A percentile compares a stretch with the other conserved stretches of the same genome.
phyloP scores from a whole-genome alignment of 2,797 vertebrate genomes.

The Eutrigla gurnardus region DNA sequence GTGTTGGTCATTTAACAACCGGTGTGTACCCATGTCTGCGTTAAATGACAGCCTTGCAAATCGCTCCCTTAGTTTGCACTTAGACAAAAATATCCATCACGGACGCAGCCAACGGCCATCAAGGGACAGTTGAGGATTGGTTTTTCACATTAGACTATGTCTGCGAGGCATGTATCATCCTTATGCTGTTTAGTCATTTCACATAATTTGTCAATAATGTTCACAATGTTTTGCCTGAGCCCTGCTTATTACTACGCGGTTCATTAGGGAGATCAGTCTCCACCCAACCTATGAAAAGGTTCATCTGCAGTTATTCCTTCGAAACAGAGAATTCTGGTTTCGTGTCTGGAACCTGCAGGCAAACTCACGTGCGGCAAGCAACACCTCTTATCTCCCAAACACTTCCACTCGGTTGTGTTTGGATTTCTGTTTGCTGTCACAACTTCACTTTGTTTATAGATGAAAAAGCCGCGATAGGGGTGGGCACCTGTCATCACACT shows the following conservation, averaged over 20 bases:
- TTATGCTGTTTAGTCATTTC: background rate
- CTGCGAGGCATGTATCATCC: background rate
- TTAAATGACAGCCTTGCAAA: constrained; percentile 17
- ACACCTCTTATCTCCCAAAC: constrained; percentile 24
- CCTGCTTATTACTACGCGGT: background rate
- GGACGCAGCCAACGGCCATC: background rate
- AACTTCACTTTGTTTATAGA: constrained; percentile 71
- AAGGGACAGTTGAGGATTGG: background rate
- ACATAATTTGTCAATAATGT: constrained; percentile 1
- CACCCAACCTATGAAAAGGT: constrained; percentile 23
- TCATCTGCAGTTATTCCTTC: constrained; percentile 20
- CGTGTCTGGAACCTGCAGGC: constrained; percentile 50
- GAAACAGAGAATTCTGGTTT: constrained; percentile 65
- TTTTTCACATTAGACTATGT: constrained; percentile 1
- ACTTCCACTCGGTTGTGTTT: constrained; percentile 33
- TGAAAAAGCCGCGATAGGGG: constrained; percentile 49
- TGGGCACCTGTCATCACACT: constrained; percentile 43
- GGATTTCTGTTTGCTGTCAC: constrained; percentile 69
- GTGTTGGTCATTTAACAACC: constrained; percentile 17
- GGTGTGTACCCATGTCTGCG: background rate
- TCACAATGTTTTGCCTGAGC: background rate
- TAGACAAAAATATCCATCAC: constrained; percentile 9
- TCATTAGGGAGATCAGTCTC: background rate
- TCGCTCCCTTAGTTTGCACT: constrained; percentile 9
- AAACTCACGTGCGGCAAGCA: constrained; percentile 30